Percentiles rank a stretch among this genome's conserved stretches.
phyloP scores from a whole-genome alignment of 1,140 invertebrate genomes.

The Drosophila kanapiae region DNA sequence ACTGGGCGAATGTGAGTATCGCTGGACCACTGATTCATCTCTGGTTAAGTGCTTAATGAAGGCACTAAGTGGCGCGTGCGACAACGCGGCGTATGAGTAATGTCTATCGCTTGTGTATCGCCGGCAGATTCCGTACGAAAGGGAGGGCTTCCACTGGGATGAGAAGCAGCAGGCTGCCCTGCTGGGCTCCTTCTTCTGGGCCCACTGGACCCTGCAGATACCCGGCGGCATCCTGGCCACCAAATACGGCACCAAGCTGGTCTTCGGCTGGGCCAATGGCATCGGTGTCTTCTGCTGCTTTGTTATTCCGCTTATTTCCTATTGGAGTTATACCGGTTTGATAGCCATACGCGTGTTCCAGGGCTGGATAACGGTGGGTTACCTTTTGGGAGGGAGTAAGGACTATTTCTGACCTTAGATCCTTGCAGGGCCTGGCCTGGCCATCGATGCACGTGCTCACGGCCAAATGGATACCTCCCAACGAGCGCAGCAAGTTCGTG shows the following conservation, averaged over 20 bases:
- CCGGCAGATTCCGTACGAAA: constrained; percentile 71
- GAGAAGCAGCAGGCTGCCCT: constrained; percentile 89
- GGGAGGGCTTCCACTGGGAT: constrained; percentile 88
- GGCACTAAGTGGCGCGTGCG: constrained; percentile 31
- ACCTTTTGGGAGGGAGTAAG: too few relatives aligned
- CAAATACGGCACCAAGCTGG: constrained; percentile 89
- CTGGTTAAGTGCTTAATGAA: constrained; percentile 44
- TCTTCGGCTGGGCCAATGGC: constrained; percentile 90
- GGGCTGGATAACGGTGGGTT: constrained; percentile 90
- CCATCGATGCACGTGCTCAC: constrained; percentile 92
- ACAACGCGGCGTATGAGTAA: constrained; percentile 24
- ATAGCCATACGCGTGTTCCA: constrained; percentile 89
- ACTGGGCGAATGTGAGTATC: constrained; percentile 72
- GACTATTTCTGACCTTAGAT: not conserved
- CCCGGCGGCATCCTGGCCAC: constrained; percentile 91
- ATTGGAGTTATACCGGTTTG: constrained; percentile 87
- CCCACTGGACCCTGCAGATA: constrained; percentile 90
- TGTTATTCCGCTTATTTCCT: constrained; percentile 89
- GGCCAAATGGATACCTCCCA: constrained; percentile 93
- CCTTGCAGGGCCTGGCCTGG: constrained; percentile 90
- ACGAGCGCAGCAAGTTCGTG: constrained; percentile 91
- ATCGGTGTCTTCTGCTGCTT: constrained; percentile 90
- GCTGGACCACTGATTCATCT: constrained; percentile 28
- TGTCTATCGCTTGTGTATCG: not conserved
- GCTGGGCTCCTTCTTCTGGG: constrained; percentile 91